Evolutionary conservation across 2,888 invertebrate genomes (phyloP).

Genomic region (Tridacna crocea): DNA sequence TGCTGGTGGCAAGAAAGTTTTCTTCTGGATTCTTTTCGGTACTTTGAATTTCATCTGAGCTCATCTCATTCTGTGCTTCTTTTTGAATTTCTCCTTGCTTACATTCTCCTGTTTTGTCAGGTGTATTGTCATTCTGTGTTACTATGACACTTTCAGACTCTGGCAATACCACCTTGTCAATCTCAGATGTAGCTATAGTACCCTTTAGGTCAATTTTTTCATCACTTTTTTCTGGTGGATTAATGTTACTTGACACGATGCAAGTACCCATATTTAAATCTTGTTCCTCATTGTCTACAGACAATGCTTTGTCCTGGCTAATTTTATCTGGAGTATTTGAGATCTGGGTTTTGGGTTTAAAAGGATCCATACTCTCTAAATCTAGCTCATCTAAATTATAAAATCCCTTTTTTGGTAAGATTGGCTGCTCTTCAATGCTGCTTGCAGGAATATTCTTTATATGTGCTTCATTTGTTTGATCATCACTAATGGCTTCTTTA

Average conservation of each 20-base stretch:
- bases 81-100: not conserved
- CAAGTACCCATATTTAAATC: no score
- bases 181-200: no score
- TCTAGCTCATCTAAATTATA: slow-evolving; percentile 26
- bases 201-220: no score
- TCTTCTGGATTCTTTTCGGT: not conserved
- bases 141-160: not conserved
- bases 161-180: no score
- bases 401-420: slow-evolving; percentile 10
- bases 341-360: slow-evolving; percentile 56
- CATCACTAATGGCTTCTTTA: no score
- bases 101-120: not conserved
- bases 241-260: no score
- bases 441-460: no score
- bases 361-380: slow-evolving; percentile 58
- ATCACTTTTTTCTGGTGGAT: no score
- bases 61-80: not conserved
- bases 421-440: slow-evolving; percentile 10
- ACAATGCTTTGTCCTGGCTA: not conserved
- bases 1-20: not conserved
- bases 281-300: no score
- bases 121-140: not conserved
- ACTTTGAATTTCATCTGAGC: no score
- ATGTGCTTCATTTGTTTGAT: no score
- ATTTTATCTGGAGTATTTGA: slow-evolving; percentile 47